These are phyloP conservation scores for Colossoma macropomum DNA, from an alignment of 2,113 vertebrate genomes.

Conservation along the genomic window DNA sequence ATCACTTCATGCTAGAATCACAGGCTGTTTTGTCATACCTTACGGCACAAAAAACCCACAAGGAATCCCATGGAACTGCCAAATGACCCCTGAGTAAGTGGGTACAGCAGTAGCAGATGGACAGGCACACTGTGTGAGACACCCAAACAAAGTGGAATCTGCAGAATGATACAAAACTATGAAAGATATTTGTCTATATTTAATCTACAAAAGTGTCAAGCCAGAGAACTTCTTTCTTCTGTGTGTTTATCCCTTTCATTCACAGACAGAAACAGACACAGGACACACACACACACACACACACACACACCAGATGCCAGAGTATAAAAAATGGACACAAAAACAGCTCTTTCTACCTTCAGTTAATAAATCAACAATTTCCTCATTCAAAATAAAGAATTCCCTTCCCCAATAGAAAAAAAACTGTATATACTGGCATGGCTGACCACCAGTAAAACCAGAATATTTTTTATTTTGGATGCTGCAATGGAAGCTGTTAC, in stretches of 20 bases:
- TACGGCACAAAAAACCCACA: constrained; percentile 39
- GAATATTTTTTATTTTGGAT: too few species aligned
- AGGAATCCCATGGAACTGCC: constrained; percentile 39
- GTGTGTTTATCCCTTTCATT: background rate
- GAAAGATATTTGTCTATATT: constrained; percentile 30
- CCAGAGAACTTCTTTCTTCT: background rate
- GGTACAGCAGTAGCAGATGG: constrained; percentile 62
- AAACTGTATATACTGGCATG: too few species aligned
- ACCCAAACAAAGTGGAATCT: constrained; percentile 34
- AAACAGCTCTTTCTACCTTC: background rate
- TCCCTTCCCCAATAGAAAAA: too few species aligned
- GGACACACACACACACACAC: background rate
- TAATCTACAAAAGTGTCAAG: constrained; percentile 2
- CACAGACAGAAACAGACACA: background rate
- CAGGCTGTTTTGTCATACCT: constrained; percentile 53
- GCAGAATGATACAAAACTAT: constrained; percentile 48
- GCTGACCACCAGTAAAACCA: too few species aligned
- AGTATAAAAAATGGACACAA: background rate
- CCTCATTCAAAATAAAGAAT: too few species aligned
- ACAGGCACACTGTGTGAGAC: constrained; percentile 46
- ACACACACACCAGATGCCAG: background rate
- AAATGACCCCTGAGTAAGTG: constrained; percentile 51
- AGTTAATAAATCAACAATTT: background rate
- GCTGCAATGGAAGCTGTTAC: too few species aligned
- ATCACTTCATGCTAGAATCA: constrained; percentile 25